phyloP scores from a whole-genome alignment of 2,888 invertebrate genomes.

The Apeira syringaria region DNA sequence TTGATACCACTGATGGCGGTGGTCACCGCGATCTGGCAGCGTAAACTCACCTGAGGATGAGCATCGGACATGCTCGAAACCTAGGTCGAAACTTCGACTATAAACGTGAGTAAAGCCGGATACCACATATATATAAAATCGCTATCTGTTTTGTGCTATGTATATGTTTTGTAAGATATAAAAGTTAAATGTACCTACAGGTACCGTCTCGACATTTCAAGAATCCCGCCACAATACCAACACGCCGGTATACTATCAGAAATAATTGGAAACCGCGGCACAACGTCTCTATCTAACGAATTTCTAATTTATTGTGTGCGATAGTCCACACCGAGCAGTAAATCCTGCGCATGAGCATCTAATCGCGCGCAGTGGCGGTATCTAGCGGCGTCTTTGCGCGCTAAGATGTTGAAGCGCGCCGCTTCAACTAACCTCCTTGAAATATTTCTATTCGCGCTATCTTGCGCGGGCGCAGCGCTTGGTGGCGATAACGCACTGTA shows the following conservation, averaged over 20 bases:
- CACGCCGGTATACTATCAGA: constrained; percentile 31
- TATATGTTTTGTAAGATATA: too few relatives aligned
- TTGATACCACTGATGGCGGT: too few relatives aligned
- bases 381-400: constrained; percentile 77
- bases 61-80: too few relatives aligned
- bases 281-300: constrained; percentile 81
- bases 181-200: too few relatives aligned
- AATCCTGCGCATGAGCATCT: constrained; percentile 74
- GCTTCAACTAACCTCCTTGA: constrained; percentile 44
- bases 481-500: constrained; percentile 27
- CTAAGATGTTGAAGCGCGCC: constrained; percentile 67
- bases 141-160: too few relatives aligned
- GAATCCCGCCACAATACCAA: constrained; percentile 27
- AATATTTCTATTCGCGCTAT: constrained; percentile 65
- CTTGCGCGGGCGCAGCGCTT: constrained; percentile 25
- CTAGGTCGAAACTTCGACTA: too few relatives aligned
- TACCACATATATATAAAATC: too few relatives aligned
- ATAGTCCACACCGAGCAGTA: constrained; percentile 68
- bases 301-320: constrained; percentile 80
- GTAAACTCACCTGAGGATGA: too few relatives aligned
- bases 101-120: too few relatives aligned
- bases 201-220: constrained; percentile 19
- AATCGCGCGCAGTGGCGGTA: constrained; percentile 66
- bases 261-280: constrained; percentile 74
- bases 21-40: too few relatives aligned